These are phyloP conservation scores for Vimba vimba DNA, from an alignment of 2,113 vertebrate species.

Conservation along the genomic window DNA sequence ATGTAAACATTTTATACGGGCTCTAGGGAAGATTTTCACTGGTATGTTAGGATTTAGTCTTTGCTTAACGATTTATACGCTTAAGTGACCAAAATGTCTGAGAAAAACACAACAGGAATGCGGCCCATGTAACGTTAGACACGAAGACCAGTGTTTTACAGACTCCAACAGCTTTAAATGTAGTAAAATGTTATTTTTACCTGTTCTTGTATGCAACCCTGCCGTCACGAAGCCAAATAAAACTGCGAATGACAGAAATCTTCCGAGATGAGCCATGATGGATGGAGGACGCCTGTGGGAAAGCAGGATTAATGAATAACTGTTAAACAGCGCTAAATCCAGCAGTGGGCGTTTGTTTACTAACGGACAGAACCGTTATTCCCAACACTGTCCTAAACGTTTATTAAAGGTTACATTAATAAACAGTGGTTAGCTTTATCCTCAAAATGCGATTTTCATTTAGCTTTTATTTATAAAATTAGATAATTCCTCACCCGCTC, in stretches of 20 bases:
- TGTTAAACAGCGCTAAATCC: neutral
- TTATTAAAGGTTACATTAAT: neutral
- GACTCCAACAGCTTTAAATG: neutral
- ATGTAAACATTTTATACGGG: neutral
- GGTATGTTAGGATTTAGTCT: neutral
- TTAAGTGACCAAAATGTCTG: neutral
- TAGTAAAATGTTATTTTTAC: neutral
- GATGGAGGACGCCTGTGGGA: neutral
- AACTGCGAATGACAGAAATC: neutral
- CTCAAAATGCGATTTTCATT: neutral
- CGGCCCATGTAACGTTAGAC: neutral
- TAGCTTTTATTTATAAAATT: neutral
- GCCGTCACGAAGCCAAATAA: conserved; percentile 15
- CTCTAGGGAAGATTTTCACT: neutral
- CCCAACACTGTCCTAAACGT: neutral
- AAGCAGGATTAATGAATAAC: neutral
- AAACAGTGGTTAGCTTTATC: neutral
- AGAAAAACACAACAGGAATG: neutral
- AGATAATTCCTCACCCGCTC: neutral
- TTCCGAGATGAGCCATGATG: neutral
- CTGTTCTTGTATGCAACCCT: neutral
- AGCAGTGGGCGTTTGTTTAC: neutral
- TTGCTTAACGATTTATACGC: neutral
- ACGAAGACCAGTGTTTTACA: neutral
- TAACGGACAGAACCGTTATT: too few species aligned